These are phyloP conservation scores for Tribolium madens DNA, from an alignment of 1,140 invertebrate species.

Conservation along the genomic window DNA sequence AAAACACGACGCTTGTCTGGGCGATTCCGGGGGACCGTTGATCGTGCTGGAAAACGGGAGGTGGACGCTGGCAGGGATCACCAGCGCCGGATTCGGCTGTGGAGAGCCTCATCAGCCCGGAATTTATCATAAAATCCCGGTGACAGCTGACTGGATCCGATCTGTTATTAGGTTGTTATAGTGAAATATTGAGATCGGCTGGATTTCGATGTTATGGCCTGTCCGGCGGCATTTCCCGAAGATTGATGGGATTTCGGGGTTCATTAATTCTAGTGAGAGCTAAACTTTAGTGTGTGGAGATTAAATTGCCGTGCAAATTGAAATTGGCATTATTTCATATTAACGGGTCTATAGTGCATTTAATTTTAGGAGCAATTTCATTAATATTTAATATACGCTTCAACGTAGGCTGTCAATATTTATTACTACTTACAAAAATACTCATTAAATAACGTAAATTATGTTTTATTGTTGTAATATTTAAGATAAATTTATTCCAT, in stretches of 20 bases:
- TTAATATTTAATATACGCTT: background rate
- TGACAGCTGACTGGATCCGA: slow-evolving; percentile 79
- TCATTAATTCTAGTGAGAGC: background rate
- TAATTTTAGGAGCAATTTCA: background rate
- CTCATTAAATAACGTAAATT: background rate
- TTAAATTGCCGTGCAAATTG: background rate
- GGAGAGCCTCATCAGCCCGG: slow-evolving; percentile 87
- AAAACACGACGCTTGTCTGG: slow-evolving; percentile 84
- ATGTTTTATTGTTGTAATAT: background rate
- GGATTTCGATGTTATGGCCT: background rate
- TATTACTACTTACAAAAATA: background rate
- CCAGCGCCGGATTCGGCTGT: slow-evolving; percentile 88
- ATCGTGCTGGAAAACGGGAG: slow-evolving; percentile 74
- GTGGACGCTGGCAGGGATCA: slow-evolving; percentile 87
- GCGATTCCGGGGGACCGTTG: slow-evolving; percentile 87
- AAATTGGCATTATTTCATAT: slow-evolving; percentile 5
- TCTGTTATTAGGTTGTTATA: slow-evolving; percentile 65
- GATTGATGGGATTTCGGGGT: slow-evolving; percentile 1
- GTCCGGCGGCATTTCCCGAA: background rate
- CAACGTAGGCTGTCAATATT: background rate
- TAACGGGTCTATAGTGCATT: background rate
- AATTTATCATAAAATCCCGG: slow-evolving; percentile 84
- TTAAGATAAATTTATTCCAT: background rate
- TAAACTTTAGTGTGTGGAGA: background rate
- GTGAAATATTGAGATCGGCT: slow-evolving; percentile 7